Percentiles rank a stretch among this genome's conserved stretches.
phyloP scores from a whole-genome alignment of 2,888 invertebrate species.

The Hypolimnas misippus region DNA sequence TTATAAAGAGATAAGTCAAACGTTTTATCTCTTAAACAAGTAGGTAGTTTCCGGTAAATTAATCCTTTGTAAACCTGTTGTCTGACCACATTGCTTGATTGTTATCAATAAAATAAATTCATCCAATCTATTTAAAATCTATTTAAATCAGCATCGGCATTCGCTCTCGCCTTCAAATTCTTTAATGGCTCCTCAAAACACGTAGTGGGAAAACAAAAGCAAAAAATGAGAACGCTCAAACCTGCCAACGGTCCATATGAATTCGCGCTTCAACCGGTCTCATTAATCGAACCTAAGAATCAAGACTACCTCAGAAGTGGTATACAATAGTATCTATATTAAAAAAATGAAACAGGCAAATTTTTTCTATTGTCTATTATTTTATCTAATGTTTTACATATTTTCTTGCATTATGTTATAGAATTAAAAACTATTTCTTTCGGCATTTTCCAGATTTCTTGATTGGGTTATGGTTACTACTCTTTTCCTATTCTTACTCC shows the following conservation, averaged over 20 bases:
- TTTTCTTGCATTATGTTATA: too few relatives aligned
- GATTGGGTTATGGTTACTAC: too few relatives aligned
- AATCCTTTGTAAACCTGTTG: neutral
- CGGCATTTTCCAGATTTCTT: too few relatives aligned
- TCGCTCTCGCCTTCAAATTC: slow-evolving; percentile 36
- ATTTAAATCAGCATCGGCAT: slow-evolving; percentile 19
- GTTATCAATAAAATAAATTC: too few relatives aligned
- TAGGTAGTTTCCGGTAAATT: neutral
- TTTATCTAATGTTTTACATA: too few relatives aligned
- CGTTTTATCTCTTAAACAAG: neutral
- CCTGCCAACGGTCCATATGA: slow-evolving; percentile 36
- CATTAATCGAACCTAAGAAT: slow-evolving; percentile 22
- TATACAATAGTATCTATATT: too few relatives aligned
- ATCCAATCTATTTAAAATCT: too few relatives aligned
- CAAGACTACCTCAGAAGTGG: neutral
- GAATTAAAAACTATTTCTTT: too few relatives aligned
- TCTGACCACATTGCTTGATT: neutral
- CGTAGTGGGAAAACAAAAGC: slow-evolving; percentile 32
- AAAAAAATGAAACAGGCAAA: too few relatives aligned
- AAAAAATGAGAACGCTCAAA: slow-evolving; percentile 37
- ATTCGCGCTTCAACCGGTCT: slow-evolving; percentile 36
- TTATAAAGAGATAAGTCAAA: neutral
- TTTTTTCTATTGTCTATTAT: too few relatives aligned
- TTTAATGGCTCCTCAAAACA: slow-evolving; percentile 28
- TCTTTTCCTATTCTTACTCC: too few relatives aligned